Percentiles rank a stretch among this genome's conserved stretches.
Conservation (phyloP, 2,888 invertebrate species). For the Parascotia fuliginaria region DNA sequence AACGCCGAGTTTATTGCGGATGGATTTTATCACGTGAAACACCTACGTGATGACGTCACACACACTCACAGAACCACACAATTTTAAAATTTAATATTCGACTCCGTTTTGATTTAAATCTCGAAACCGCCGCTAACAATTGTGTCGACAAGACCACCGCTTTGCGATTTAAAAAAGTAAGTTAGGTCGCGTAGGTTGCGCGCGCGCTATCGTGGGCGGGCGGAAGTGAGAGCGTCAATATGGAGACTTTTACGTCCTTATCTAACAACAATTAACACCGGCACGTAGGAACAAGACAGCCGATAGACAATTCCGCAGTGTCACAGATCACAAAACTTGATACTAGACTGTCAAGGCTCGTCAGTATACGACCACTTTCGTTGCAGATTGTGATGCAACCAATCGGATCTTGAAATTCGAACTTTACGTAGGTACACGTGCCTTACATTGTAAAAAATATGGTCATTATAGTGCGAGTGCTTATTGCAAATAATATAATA, state of each 20-base stretch:
- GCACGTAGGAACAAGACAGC: constrained; percentile 60
- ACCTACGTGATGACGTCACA: constrained; percentile 79
- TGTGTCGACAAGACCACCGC: constrained; percentile 68
- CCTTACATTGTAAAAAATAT: constrained; percentile 68
- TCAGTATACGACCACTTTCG: constrained; percentile 81
- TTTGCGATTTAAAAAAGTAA: constrained; percentile 76
- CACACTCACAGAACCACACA: constrained; percentile 50
- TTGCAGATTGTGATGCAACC: constrained; percentile 74
- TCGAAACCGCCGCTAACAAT: constrained; percentile 55
- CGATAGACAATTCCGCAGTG: constrained; percentile 70
- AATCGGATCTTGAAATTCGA: constrained; percentile 59
- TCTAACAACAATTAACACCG: constrained; percentile 63
- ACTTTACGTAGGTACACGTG: constrained; percentile 43
- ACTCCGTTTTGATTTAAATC: constrained; percentile 44
- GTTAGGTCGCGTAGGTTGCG: constrained; percentile 76
- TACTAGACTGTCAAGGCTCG: constrained; percentile 73
- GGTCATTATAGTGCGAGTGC: constrained; percentile 58
- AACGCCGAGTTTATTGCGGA: constrained; percentile 56
- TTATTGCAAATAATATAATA: constrained; percentile 63
- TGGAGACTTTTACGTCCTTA: constrained; percentile 66
- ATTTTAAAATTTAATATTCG: constrained; percentile 49
- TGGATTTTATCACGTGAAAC: constrained; percentile 69
- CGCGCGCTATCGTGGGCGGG: constrained; percentile 74
- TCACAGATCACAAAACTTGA: constrained; percentile 71
- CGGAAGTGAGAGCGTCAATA: constrained; percentile 83